Evolutionary conservation across 1,140 invertebrate species (phyloP).

Genomic region (Monochamus saltuarius): DNA sequence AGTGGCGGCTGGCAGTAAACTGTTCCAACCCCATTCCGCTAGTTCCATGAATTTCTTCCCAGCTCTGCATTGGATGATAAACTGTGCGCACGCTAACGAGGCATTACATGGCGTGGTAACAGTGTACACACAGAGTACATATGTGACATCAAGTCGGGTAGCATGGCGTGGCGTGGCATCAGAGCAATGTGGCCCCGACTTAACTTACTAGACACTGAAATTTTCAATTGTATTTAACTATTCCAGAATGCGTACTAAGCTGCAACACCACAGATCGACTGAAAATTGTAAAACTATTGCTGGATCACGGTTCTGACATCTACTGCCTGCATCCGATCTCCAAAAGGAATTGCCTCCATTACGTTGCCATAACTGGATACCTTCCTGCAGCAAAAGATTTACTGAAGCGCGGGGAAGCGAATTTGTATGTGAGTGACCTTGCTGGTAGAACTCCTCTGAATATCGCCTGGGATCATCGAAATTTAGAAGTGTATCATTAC

Average conservation of each 20-base stretch:
- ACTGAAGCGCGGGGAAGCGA: not conserved
- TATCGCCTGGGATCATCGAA: not conserved
- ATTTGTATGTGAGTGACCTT: not conserved
- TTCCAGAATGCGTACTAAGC: slow-evolving; percentile 7
- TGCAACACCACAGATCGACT: not conserved
- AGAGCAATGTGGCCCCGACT: too few species aligned
- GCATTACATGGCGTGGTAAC: too few species aligned
- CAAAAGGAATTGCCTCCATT: slow-evolving; percentile 8
- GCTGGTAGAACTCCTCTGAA: not conserved
- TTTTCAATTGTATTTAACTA: too few species aligned
- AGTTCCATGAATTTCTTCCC: too few species aligned
- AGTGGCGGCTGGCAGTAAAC: too few species aligned
- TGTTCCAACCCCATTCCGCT: too few species aligned
- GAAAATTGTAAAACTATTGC: not conserved
- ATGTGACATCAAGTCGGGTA: too few species aligned
- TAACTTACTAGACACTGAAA: too few species aligned
- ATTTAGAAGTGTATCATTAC: not conserved
- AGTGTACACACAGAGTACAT: too few species aligned
- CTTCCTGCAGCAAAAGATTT: not conserved
- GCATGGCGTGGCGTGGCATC: too few species aligned
- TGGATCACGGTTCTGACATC: not conserved
- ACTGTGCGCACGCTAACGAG: too few species aligned
- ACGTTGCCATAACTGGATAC: slow-evolving; percentile 1
- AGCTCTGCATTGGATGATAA: too few species aligned
- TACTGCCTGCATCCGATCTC: slow-evolving; percentile 1